These are phyloP conservation scores for Pygoscelis antarcticus DNA, from an alignment of 2,113 vertebrate species.

Conservation along the genomic window DNA sequence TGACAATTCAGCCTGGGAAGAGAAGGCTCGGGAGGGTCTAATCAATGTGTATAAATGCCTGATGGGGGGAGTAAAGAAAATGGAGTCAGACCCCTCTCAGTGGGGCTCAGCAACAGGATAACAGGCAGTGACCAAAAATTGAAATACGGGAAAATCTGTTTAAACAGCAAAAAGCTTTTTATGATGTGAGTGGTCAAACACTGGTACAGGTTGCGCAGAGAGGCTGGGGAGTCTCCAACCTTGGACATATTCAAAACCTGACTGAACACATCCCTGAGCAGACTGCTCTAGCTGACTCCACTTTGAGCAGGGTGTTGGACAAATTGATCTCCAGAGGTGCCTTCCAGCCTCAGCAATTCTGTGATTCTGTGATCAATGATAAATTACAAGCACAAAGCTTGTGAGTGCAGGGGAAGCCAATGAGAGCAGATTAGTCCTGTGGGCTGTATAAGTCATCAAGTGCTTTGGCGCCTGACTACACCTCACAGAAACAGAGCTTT, in stretches of 20 bases:
- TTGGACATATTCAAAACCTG: background rate
- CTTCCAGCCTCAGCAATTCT: background rate
- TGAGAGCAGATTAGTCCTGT: background rate
- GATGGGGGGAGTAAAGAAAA: background rate
- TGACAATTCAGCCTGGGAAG: background rate
- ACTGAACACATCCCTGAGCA: background rate
- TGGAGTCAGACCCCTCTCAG: background rate
- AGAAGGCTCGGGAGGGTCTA: background rate
- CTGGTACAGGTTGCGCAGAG: background rate
- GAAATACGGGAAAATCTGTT: background rate
- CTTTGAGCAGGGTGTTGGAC: background rate
- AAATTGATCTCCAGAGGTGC: background rate
- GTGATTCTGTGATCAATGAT: background rate
- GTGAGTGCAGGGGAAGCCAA: background rate
- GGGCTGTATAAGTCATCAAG: background rate
- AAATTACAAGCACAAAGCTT: background rate
- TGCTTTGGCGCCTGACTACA: slow-evolving; percentile 11
- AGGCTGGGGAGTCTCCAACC: background rate
- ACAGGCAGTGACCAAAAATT: background rate
- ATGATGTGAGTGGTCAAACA: background rate
- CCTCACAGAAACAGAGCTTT: background rate
- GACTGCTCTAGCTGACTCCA: background rate
- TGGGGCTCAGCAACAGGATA: background rate
- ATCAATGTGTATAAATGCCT: background rate
- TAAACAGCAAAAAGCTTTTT: background rate